Conservation (phyloP, 2,797 vertebrate genomes). For the Lepus oiostolus region DNA sequence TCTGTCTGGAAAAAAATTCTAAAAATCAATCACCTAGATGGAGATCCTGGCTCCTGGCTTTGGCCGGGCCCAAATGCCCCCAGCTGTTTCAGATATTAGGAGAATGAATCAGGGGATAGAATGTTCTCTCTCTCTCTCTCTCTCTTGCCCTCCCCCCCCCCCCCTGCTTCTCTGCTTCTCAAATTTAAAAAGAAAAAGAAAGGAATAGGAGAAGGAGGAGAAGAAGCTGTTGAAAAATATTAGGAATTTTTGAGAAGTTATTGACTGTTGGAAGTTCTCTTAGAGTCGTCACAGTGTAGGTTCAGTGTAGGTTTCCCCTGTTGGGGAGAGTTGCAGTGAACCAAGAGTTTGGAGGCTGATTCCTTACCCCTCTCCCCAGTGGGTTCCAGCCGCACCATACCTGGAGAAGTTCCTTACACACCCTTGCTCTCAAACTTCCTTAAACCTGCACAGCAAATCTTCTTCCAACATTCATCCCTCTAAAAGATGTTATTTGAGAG, state of each 20-base stretch:
- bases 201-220: too few relatives aligned
- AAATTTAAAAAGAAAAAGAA: too few relatives aligned
- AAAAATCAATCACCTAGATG: constrained; percentile 7
- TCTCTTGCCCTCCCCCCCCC: not conserved
- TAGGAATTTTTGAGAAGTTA: not conserved
- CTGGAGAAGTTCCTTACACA: not conserved
- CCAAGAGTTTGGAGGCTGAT: not conserved
- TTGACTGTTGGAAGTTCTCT: not conserved
- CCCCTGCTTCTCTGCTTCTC: too few relatives aligned
- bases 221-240: too few relatives aligned
- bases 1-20: constrained; percentile 36
- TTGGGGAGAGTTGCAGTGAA: not conserved
- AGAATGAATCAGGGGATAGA: too few relatives aligned
- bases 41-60: too few relatives aligned
- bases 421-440: not conserved
- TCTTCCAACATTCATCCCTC: not conserved
- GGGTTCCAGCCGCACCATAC: not conserved
- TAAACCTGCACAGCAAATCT: not conserved
- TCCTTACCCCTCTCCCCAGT: not conserved
- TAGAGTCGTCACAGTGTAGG: too few relatives aligned
- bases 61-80: too few relatives aligned
- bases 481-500: not conserved
- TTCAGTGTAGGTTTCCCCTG: not conserved
- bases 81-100: too few relatives aligned
- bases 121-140: too few relatives aligned